phyloP scores from a whole-genome alignment of 2,888 invertebrate species.

The Chloroclysta siterata region DNA sequence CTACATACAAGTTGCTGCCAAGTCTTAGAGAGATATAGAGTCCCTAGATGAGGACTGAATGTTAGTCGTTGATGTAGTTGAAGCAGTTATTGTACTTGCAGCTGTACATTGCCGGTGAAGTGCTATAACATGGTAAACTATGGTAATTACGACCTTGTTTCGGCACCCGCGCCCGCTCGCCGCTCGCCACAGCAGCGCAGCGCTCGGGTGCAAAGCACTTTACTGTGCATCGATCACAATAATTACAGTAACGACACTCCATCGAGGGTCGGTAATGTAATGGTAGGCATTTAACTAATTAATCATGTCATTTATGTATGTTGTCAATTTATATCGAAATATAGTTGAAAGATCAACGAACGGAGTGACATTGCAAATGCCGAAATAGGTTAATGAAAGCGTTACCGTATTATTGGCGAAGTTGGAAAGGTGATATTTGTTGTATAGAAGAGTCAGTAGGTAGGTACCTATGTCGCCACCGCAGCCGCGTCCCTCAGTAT shows the following conservation, averaged over 20 bases:
- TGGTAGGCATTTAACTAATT: neutral
- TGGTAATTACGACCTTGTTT: slow-evolving; percentile 29
- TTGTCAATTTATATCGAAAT: neutral
- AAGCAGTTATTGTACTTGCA: neutral
- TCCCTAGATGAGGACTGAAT: neutral
- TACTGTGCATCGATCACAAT: neutral
- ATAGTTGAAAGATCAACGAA: neutral
- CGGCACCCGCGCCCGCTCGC: slow-evolving; percentile 6
- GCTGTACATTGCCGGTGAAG: neutral
- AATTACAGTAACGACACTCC: neutral
- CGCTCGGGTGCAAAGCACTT: neutral
- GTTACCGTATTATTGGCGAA: neutral
- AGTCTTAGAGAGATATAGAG: too few species aligned
- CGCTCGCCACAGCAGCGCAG: neutral
- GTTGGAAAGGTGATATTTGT: too few species aligned
- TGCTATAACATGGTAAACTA: slow-evolving; percentile 3
- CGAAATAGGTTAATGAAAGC: neutral
- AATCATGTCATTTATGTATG: neutral
- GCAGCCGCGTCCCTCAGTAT: neutral
- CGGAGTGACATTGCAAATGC: neutral
- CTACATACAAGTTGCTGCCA: too few species aligned
- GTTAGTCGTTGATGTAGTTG: neutral
- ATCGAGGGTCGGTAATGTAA: neutral
- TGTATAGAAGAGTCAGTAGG: too few species aligned
- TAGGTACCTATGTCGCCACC: too few species aligned